Evolutionary conservation across 2,113 vertebrate genomes (phyloP), one percentile per base, ranked within the genome.

Genomic region (Rhegmatorhina hoffmannsi): DNA sequence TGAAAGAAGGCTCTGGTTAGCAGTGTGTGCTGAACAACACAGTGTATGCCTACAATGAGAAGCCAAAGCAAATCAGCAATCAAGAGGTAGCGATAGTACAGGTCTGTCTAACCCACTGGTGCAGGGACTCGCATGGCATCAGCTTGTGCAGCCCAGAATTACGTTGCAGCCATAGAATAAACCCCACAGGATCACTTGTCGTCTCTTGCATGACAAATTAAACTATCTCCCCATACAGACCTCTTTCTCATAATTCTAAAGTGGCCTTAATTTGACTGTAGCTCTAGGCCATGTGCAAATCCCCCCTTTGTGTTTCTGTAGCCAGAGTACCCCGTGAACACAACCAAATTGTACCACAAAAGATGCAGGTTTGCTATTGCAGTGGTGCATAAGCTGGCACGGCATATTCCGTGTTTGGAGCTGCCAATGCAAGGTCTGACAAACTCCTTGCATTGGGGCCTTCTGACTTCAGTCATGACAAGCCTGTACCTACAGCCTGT

Each of bases 1-100:
- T 85, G 73, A 91, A 95, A 94, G 82, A 56, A 56, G 93, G 60
- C 91, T 91, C 58, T 0, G 1, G 69, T 86, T 80, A 80, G 83
- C 86, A 89, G 86, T 16, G 25, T 75, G 49, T 21, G 50, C 91
- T 96, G 82, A 96, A 55, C 68, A 70, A 28, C 7, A 2, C 13
- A 6, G 7, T 13, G 13, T 87, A 70, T 67, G 50, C 49, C 94
- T 89, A n/a, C 83, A 94, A 93, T 11, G 73, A 94, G 73, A 91
- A 87, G 76, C 36, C 47, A 33, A 91, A 90, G 66, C 59, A 80
- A 82, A 90, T 73, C 89, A 95, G 29, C 73, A 91, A 70, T 82
- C 33, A 66, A 69, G 74, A 66, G 64, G 36, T 67, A 88, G 76
- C 0, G 1, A 23, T 10, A 44, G 85, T 3, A 59, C 47, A 78